Base-by-base conservation (phyloP, 2,113 vertebrate species). In the Cochlearius cochlearius region DNA sequence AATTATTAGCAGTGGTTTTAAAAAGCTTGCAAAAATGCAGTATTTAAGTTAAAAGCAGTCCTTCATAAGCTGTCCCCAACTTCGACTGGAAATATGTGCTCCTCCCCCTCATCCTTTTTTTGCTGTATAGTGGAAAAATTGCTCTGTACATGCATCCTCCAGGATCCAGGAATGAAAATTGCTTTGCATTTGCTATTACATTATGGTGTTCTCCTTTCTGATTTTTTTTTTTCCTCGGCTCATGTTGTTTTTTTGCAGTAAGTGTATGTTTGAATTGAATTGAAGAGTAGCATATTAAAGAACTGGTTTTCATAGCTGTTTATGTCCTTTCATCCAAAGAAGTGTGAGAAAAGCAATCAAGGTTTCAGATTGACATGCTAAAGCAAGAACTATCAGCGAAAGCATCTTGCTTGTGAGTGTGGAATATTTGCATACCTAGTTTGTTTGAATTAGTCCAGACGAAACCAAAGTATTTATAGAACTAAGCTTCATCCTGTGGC, bases 311-410 rank as follows among this genome's bases (percentile, higher is more conserved):
- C 92, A 93, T 97, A 93, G 92, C 94, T 97, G 94, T 97, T 98
- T 97, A 97, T 98, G 85, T 97, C 95, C 93, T 97, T 97, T 96
- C 95, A 96, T 95, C 91, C 93, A 94, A 86, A 95, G 96, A 97
- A 94, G 94, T 90, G 94, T 96, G 95, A 96, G 94, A 94, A 98
- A 97, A 97, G 95, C 92, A 95, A 97, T 96, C 97, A 93, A 77
- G 84, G 76, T 93, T 95, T 92, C 76, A 88, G 94, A 92, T 14
- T 95, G 87, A 94, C 95, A 38, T 91, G 80, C 84, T 91, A 96
- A 95, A 94, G 92, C 94, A 86, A 93, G 92, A 95, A 43, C 88
- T 78, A 94, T 94, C 93, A 90, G 95, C 86, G 83, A 91, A 84
- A 93, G 93, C 84, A 77, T 93, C 90, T 96, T 76, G 89, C 89